phyloP scores from a whole-genome alignment of 2,797 vertebrate genomes.

The Borostomias antarcticus region DNA sequence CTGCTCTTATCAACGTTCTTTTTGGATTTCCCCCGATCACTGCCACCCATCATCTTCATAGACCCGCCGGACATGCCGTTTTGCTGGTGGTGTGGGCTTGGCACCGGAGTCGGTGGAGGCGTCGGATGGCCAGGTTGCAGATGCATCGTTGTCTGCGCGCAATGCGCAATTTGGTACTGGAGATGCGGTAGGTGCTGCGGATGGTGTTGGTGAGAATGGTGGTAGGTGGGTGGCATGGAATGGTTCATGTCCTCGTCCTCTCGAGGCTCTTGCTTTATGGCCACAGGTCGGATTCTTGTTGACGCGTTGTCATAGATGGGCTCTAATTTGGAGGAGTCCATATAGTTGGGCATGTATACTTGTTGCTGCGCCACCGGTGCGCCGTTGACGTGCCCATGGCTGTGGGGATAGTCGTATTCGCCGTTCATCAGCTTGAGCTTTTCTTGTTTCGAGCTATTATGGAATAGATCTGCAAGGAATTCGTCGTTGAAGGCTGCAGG shows the following conservation, averaged over 20 bases:
- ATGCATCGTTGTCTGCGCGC: constrained; percentile 95
- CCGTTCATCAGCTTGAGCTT: constrained; percentile 77
- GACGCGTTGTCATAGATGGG: constrained; percentile 85
- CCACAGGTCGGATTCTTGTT: constrained; percentile 82
- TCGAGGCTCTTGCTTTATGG: constrained; percentile 92
- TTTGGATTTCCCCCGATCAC: constrained; percentile 83
- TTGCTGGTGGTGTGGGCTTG: constrained; percentile 86
- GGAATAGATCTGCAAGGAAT: constrained; percentile 95
- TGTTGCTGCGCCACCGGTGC: constrained; percentile 66
- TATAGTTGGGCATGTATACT: constrained; percentile 77
- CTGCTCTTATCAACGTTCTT: constrained; percentile 94
- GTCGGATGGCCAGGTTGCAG: constrained; percentile 95
- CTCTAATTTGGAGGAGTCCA: constrained; percentile 87
- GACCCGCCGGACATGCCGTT: constrained; percentile 61
- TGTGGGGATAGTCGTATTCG: constrained; percentile 80
- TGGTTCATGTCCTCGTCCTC: constrained; percentile 86
- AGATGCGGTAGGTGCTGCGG: constrained; percentile 87
- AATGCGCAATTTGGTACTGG: constrained; percentile 94
- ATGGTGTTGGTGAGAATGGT: constrained; percentile 75
- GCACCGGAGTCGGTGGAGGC: constrained; percentile 93
- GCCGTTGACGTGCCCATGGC: constrained; percentile 23
- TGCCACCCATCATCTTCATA: constrained; percentile 77
- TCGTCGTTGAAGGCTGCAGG: constrained; percentile 97
- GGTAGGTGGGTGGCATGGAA: constrained; percentile 75
- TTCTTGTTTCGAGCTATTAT: constrained; percentile 89